Evolutionary conservation across 2,797 vertebrate genomes (phyloP).

Genomic region (Molossus alvarezi): DNA sequence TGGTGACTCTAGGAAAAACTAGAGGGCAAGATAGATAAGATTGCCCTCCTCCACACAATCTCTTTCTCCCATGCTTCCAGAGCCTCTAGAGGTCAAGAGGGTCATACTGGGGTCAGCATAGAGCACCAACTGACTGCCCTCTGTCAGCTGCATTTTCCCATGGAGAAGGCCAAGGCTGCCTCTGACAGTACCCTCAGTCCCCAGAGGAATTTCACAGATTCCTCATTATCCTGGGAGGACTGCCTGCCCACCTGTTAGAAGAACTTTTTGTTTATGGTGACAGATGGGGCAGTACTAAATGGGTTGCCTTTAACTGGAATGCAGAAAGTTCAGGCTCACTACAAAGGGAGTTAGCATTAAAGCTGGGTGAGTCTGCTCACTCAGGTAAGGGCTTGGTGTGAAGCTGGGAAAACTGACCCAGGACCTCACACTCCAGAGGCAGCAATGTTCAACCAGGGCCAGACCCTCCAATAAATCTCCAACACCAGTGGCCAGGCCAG

Average conservation of each 20-base stretch:
- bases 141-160: not conserved
- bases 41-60: not conserved
- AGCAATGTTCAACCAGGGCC: not conserved
- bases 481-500: not conserved
- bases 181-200: not conserved
- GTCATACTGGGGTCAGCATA: not conserved
- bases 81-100: conserved; percentile 27
- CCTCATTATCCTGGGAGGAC: conserved; percentile 84
- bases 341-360: conserved; percentile 73
- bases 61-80: not conserved
- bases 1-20: not conserved
- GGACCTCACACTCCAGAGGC: not conserved
- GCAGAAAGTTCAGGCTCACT: conserved; percentile 72
- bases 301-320: conserved; percentile 67
- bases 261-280: conserved; percentile 75
- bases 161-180: not conserved
- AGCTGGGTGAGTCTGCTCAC: not conserved
- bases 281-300: conserved; percentile 82
- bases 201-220: conserved; percentile 62
- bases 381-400: conserved; percentile 10
- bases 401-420: not conserved
- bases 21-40: conserved; percentile 5
- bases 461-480: not conserved
- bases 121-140: not conserved
- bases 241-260: conserved; percentile 70